Base-by-base conservation (phyloP, 2,888 invertebrate species). In the Leptopilina drosophilae region DNA sequence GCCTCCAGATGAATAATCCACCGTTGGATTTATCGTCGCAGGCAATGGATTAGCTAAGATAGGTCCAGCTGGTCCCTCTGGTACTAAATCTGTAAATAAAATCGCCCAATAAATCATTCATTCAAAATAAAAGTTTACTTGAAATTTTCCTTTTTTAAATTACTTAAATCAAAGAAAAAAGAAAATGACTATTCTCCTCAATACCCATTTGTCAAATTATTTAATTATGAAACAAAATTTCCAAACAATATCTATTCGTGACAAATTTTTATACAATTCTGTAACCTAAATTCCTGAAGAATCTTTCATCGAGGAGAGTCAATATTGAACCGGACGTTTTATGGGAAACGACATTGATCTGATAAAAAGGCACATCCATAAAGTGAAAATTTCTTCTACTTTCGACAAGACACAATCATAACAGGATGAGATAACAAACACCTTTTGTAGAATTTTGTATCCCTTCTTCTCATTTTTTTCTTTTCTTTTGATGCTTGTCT, bases 321-420 rank as follows among this genome's bases (percentile, higher is more conserved):
- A 91, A 91, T 91, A 89, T 91, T 91, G 88, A 84, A 91, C 90
- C 88, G 89, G 89, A 90, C 89, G 85, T 86, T 83, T 84, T 82
- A 56, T 20, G 67, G 20, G 56, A 77, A 59, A 56, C 53, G 65
- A 77, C 64, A 65, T 49, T 77, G 69, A 67, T 69, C 67, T 67
- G 56, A 66, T 42, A 77, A 64, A 69, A 67, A 62, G 46, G 14
- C n/a, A 9, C 20, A 20, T 75, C 4, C 26, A 56, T 33, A 33
- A 11, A 59, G 59, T 46, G 49, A 73, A 56, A 53, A 53, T 64
- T 53, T 53, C 77, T 7, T 59, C 59, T 66, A 40, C 56, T 59
- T 73, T 73, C 56, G 56, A 59, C 56, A 73, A 73, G 26, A 64
- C 62, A 15, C 65, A 75, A 66, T 33, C 76, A 66, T 69, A 78